Percentiles rank a stretch among this genome's conserved stretches.
These are phyloP conservation scores for Tragelaphus buxtoni DNA, from an alignment of 2,113 vertebrate genomes.

Conservation along the genomic window DNA sequence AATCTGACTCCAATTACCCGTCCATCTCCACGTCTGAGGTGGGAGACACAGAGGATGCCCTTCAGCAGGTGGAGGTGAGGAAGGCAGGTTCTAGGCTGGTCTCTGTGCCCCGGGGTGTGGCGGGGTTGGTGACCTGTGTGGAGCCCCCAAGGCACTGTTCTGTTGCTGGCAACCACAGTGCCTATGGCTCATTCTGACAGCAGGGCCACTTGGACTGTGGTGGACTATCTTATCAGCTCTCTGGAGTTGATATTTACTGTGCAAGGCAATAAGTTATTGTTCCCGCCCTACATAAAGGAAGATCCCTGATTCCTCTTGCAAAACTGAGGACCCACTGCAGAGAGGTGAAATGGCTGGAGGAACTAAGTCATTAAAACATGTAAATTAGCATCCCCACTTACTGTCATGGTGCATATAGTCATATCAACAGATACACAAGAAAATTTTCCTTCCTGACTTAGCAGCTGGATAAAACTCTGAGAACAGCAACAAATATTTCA, in stretches of 20 bases:
- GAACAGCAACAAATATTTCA: background rate
- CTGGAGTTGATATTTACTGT: background rate
- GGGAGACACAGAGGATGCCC: slow-evolving; percentile 90
- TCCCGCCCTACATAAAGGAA: background rate
- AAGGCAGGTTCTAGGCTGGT: rapidly evolving
- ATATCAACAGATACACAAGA: background rate
- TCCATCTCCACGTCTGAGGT: slow-evolving; percentile 92
- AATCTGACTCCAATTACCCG: slow-evolving; percentile 93
- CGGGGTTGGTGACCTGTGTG: rapidly evolving
- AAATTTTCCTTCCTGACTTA: background rate
- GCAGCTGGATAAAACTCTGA: background rate
- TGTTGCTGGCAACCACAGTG: background rate
- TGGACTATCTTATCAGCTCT: background rate
- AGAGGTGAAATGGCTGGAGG: background rate
- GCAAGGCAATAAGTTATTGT: background rate
- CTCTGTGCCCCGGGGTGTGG: too few species aligned
- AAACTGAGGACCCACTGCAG: background rate
- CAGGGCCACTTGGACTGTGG: background rate
- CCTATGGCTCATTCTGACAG: background rate
- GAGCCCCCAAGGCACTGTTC: background rate
- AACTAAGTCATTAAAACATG: background rate
- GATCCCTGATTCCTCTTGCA: background rate
- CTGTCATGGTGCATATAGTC: background rate
- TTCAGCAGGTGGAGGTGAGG: slow-evolving; percentile 91
- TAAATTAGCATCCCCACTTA: background rate